These are phyloP conservation scores for Andrena trimmerana DNA, from an alignment of 2,888 invertebrate species.

Conservation along the genomic window DNA sequence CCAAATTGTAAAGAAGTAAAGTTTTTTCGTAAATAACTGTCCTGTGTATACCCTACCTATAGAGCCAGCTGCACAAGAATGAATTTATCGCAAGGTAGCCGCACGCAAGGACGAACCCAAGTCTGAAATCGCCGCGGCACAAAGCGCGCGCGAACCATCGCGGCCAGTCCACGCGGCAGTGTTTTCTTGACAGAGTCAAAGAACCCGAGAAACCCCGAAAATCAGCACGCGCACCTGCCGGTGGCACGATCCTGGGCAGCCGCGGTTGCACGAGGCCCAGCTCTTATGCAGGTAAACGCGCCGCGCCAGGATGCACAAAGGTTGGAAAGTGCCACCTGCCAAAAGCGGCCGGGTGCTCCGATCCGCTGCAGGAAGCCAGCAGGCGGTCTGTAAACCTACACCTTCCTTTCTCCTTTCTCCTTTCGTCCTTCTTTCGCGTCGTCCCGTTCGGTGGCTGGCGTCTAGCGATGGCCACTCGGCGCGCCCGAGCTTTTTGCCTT, in stretches of 20 bases:
- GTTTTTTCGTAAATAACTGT: no score
- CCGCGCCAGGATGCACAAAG: constrained; percentile 76
- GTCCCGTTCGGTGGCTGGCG: constrained; percentile 40
- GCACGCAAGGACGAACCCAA: no score
- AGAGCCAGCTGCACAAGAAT: no score
- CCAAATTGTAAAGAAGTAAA: no score
- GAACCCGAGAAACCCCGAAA: constrained; percentile 51
- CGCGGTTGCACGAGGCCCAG: constrained; percentile 61
- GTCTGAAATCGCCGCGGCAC: no score
- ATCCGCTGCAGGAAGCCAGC: constrained; percentile 65
- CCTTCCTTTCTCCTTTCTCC: constrained; percentile 59
- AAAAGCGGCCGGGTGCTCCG: constrained; percentile 67
- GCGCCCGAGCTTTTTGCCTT: constrained; percentile 18
- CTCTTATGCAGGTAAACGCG: constrained; percentile 71
- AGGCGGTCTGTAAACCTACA: constrained; percentile 65
- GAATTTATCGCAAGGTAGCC: no score
- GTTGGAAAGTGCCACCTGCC: constrained; percentile 75
- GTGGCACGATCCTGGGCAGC: constrained; percentile 62
- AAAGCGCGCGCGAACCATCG: background rate
- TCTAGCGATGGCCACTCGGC: constrained; percentile 13
- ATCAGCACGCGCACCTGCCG: constrained; percentile 68
- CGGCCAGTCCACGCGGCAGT: background rate
- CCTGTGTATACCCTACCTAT: no score
- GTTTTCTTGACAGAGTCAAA: constrained; percentile 50
- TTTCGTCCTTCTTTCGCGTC: constrained; percentile 43